Percentiles rank a stretch among this genome's conserved stretches.
Evolutionary conservation across 2,888 invertebrate genomes (phyloP).

Genomic region (Brachylomia viminalis): DNA sequence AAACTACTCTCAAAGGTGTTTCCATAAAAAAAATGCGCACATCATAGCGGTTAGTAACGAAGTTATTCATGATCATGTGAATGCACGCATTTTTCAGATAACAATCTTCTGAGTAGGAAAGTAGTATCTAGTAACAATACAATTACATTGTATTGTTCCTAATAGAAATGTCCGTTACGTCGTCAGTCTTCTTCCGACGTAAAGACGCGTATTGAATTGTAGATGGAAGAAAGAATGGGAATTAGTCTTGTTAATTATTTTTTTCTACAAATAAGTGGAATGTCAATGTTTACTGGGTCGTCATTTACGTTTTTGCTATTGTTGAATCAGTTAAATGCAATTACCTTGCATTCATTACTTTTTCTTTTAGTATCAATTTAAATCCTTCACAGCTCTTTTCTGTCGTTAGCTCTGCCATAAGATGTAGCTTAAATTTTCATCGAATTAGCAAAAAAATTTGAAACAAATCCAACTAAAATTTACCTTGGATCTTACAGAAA

Average conservation of each 20-base stretch:
- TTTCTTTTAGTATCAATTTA: background rate
- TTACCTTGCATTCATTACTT: no score
- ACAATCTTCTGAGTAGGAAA: conserved; percentile 48
- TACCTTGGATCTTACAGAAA: background rate
- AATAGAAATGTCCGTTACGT: conserved; percentile 49
- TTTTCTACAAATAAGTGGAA: conserved; percentile 4
- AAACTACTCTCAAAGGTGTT: conserved; percentile 12
- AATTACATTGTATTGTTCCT: conserved; percentile 61
- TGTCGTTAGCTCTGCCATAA: no score
- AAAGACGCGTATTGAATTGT: conserved; percentile 41
- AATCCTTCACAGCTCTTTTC: no score
- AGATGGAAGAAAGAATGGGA: conserved; percentile 39
- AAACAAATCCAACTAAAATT: background rate
- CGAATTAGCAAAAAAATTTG: background rate
- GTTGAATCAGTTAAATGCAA: background rate
- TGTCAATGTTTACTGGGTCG: background rate
- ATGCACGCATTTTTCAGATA: conserved; percentile 62
- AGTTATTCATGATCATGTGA: conserved; percentile 51
- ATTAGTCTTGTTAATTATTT: conserved; percentile 22
- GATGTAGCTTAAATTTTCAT: background rate
- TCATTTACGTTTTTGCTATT: background rate
- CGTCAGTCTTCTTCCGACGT: conserved; percentile 31
- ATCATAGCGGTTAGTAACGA: conserved; percentile 26
- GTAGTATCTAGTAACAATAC: conserved; percentile 55
- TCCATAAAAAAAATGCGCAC: conserved; percentile 23